Base-by-base conservation (phyloP, 2,797 vertebrate species). In the Mus minutoides region DNA sequence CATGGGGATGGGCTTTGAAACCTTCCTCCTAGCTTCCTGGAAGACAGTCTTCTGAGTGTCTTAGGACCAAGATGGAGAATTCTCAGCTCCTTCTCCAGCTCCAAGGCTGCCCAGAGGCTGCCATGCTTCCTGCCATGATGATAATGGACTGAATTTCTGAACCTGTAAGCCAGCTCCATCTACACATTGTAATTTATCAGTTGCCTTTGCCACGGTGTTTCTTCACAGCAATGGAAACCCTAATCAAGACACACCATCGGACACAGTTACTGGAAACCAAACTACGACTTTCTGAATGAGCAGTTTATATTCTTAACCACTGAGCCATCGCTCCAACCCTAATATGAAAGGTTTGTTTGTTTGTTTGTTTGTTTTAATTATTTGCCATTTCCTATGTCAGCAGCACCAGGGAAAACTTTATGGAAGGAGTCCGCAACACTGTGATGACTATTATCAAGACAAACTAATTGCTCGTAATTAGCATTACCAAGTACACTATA, bases 401-500 rank as follows among this genome's bases (percentile, higher is more conserved):
- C 46, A 64, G 29, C 67, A 69, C 34, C 31, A 14, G 85, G 60
- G 49, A 90, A 94, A 92, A 93, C n/a, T 40, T 69, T 71, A 21
- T 76, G n/a, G 58, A 91, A 89, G 12, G 24, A 95, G 92, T n/a
- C 4, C 79, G 37, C 87, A 84, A 17, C 34, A 67, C 12, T 94
- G n/a, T 77, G 40, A 77, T 83, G 12, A 88, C 75, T 58, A 58
- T 94, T 84, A 94, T 94, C 87, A 95, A 95, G 11, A 34, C 34
- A 85, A 96, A 90, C 10, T 71, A 92, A 82, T 91, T 87, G 26
- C 26, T 94, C 94, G 34, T 49, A 80, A 79, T 84, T 87, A 40
- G 29, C 87, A 95, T 67, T 95, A 12, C 6, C n/a, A 73, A 93
- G 82, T 94, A 14, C 6, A 86, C 52, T 76, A 22, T 58, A 95